Conservation (phyloP, 2,797 vertebrate species). For the Rhinoraja longicauda region DNA sequence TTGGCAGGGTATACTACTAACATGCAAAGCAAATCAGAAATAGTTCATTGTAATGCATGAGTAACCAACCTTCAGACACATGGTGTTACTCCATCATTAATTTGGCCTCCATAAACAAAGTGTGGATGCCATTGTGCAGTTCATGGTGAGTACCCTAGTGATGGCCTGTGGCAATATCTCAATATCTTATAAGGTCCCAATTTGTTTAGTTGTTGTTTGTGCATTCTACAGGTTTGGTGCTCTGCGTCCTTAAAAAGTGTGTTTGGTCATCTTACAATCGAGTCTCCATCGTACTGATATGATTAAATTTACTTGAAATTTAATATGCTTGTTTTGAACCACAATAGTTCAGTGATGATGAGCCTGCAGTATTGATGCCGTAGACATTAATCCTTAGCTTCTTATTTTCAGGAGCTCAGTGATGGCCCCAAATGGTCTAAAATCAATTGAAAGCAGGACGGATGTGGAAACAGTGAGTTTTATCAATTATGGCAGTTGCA, state of each 20-base stretch:
- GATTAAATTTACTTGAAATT: neutral
- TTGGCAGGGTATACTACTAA: neutral
- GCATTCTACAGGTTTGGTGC: neutral
- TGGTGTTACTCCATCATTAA: neutral
- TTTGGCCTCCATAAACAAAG: neutral
- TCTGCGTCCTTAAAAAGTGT: neutral
- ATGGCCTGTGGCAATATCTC: neutral
- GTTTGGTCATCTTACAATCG: neutral
- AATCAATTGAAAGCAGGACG: conserved; percentile 15
- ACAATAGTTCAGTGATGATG: neutral
- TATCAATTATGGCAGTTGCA: neutral
- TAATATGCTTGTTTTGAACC: neutral
- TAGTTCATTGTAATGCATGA: neutral
- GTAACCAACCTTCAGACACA: neutral
- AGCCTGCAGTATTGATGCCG: neutral
- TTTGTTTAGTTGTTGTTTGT: neutral
- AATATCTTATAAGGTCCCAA: neutral
- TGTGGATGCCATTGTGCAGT: neutral
- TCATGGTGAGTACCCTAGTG: neutral
- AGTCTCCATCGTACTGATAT: neutral
- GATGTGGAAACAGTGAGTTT: conserved; percentile 12
- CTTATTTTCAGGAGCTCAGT: neutral
- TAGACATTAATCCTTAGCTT: conserved; percentile 12
- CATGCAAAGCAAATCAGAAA: neutral
- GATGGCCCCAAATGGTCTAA: neutral